Conservation (phyloP, 2,797 vertebrate genomes). For the Huso huso region DNA sequence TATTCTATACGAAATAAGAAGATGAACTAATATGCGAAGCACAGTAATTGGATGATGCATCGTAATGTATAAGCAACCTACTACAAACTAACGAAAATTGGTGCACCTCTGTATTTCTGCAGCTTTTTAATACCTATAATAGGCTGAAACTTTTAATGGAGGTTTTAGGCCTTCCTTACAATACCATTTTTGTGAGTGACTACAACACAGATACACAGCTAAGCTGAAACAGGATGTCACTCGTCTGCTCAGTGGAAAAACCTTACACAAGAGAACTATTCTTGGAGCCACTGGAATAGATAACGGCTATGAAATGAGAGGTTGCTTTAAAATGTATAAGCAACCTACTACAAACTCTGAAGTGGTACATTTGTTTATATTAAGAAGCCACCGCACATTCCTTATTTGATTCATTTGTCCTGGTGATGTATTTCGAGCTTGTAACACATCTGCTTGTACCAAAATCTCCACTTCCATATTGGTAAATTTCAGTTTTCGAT, state of each 20-base stretch:
- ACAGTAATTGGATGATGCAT: too few relatives aligned
- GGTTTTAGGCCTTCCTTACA: constrained; percentile 75
- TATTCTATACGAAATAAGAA: too few relatives aligned
- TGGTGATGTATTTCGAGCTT: too few relatives aligned
- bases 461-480: too few relatives aligned
- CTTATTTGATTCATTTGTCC: too few relatives aligned
- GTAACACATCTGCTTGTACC: too few relatives aligned
- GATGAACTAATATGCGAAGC: too few relatives aligned
- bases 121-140: constrained; percentile 80
- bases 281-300: constrained; percentile 59
- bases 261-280: constrained; percentile 68
- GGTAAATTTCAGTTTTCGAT: too few relatives aligned
- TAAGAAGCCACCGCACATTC: too few relatives aligned
- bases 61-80: too few relatives aligned
- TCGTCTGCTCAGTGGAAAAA: constrained; percentile 52
- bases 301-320: constrained; percentile 72
- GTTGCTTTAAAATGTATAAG: constrained; percentile 58
- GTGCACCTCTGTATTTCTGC: constrained; percentile 69
- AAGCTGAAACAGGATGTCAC: constrained; percentile 62
- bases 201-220: constrained; percentile 64
- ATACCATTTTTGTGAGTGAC: constrained; percentile 66
- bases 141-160: constrained; percentile 74
- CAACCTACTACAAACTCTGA: too few relatives aligned
- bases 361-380: too few relatives aligned
- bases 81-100: constrained; percentile 60